Base-by-base conservation (phyloP, 2,888 invertebrate species). In the Mythimna lalbum region DNA sequence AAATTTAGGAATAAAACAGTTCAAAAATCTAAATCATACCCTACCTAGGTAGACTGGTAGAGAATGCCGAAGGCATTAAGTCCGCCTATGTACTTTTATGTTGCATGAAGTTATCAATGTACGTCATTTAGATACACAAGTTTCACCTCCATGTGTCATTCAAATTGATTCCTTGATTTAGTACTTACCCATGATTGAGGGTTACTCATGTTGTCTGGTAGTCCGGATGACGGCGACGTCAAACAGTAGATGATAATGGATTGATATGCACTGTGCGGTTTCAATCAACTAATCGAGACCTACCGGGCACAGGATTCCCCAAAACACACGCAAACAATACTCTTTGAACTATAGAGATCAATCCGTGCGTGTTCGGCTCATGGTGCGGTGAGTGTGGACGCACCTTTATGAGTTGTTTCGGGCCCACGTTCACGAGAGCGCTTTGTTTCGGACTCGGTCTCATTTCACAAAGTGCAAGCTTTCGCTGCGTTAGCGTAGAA, bases 401-500 rank as follows among this genome's bases (percentile, higher is more conserved):
- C 83, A 27, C 84, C 86, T 84, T 88, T 62, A 89, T 83, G 86
- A 81, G 80, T 90, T 90, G 89, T 93, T 90, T 93, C 90, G 83
- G 82, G 80, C 87, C 86, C 87, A 87, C 71, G 88, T 89, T 88
- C 90, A 85, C 86, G 87, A 17, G 57, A 57, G 71, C 71, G 85
- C 87, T 88, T 91, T 89, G 93, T 93, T 93, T 91, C 87, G 90
- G 89, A 90, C 89, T 89, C 83, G 87, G 86, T 90, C 91, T 93
- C 93, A 93, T 93, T 93, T 90, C 88, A 90, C 91, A 93, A 92
- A 94, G 93, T 93, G 93, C 93, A 93, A 93, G 92, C 92, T 92
- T 93, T 92, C 87, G 85, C 89, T 86, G 85, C 91, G 90, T 90
- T 90, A 89, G 90, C 90, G 88, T 88, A 87, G 90, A 82, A 92